A percentile compares a stretch with the other conserved stretches of the same genome.
phyloP scores from a whole-genome alignment of 2,888 invertebrate genomes.

The Orchesellides sinensis region DNA sequence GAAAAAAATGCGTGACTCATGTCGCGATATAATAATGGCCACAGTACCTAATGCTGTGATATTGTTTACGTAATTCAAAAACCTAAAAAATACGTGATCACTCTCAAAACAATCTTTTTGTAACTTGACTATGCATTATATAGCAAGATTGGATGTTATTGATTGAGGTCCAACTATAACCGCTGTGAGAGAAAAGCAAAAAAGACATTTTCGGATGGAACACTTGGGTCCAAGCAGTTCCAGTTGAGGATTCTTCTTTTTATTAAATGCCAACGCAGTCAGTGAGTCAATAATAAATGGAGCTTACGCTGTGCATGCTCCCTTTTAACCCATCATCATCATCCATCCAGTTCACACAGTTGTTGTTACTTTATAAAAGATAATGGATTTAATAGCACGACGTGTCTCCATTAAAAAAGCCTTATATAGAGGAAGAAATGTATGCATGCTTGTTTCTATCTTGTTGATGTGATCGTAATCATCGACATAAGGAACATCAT shows the following conservation, averaged over 20 bases:
- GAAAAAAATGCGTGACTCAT: slow-evolving; percentile 48
- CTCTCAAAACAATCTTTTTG: not conserved
- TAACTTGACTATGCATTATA: not conserved
- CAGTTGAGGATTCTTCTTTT: no score
- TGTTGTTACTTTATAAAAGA: slow-evolving; percentile 24
- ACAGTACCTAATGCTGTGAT: slow-evolving; percentile 20
- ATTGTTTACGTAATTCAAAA: slow-evolving; percentile 35
- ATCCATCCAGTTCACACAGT: not conserved
- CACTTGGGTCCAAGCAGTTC: slow-evolving; percentile 6
- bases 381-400: slow-evolving; percentile 61
- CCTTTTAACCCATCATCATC: slow-evolving; percentile 52
- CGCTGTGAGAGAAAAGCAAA: not conserved
- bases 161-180: not conserved
- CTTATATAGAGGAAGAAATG: not conserved
- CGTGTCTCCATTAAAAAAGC: slow-evolving; percentile 53
- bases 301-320: slow-evolving; percentile 32
- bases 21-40: slow-evolving; percentile 36
- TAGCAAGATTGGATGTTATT: not conserved
- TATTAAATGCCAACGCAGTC: not conserved
- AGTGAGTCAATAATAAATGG: not conserved
- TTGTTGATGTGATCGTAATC: slow-evolving; percentile 16
- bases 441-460: not conserved
- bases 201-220: slow-evolving; percentile 19
- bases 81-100: not conserved
- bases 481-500: not conserved